Evolutionary conservation across 2,888 invertebrate species (phyloP).

Genomic region (Oxyteleia sp.): DNA sequence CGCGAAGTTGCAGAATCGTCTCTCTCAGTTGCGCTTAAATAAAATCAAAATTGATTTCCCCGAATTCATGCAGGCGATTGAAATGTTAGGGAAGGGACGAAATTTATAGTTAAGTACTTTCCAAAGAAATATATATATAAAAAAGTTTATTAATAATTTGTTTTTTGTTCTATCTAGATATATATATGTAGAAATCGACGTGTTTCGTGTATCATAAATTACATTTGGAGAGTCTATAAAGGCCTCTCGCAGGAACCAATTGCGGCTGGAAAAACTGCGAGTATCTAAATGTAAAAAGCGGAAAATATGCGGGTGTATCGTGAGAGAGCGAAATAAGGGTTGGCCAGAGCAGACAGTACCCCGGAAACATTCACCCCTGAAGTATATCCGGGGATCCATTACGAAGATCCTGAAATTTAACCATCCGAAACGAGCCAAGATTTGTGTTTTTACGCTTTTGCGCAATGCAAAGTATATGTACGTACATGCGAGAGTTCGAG

Average conservation of each 20-base stretch:
- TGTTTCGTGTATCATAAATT: constrained; percentile 44
- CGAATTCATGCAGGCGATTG: not conserved
- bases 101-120: no score
- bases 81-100: not conserved
- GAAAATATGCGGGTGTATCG: constrained; percentile 77
- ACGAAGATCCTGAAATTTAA: constrained; percentile 84
- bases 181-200: constrained; percentile 9
- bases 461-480: constrained; percentile 71
- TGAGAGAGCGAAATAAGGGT: constrained; percentile 76
- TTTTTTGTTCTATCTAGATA: no score
- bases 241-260: constrained; percentile 63
- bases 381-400: constrained; percentile 87
- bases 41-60: constrained; percentile 20
- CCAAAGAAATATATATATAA: not conserved
- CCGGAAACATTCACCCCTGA: constrained; percentile 83
- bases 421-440: constrained; percentile 84
- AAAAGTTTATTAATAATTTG: no score
- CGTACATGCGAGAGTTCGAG: constrained; percentile 64
- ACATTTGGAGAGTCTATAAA: constrained; percentile 51
- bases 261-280: constrained; percentile 70
- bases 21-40: not conserved
- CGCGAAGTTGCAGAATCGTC: constrained; percentile 15
- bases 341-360: constrained; percentile 78
- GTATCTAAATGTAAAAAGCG: constrained; percentile 75
- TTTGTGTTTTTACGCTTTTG: constrained; percentile 83